Evolutionary conservation across 92 coral and sea anemone genomes (phyloP), one percentile per base, ranked within the genome.

Genomic region (Zoanthus sociatus): DNA sequence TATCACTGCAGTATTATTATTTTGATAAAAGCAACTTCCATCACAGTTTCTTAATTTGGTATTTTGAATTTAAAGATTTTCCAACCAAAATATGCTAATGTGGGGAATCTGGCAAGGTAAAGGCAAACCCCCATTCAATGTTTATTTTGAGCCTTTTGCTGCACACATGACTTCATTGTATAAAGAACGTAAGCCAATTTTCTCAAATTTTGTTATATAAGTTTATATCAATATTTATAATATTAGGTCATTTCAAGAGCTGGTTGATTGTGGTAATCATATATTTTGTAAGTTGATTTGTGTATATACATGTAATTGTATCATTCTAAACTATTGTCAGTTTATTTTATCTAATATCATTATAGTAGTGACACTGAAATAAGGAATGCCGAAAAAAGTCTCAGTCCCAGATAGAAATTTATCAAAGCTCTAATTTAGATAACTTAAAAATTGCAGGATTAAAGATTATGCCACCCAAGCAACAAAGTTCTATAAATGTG

Each of bases 81-180:
- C 73, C 31, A 68, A 68, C 3, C 3, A 21, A 11, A 68, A 68
- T 26, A 26, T 68, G 73, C 3, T 68, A 2, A 17, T 68, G 30
- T 68, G 73, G 73, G 73, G 73, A 26, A 68, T 68, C 4, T 68
- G 73, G 73, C 73, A 68, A 21, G 73, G 73, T 1, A 68, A 21
- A 21, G 73, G 73, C 4, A 68, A 68, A n/a, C 73, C 73, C 4
- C 73, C 73, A 7, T 68, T 68, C 73, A 68, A 68, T 11, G 12
- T 33, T 8, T 68, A 12, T 33, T n/a, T 68, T 26, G 12, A 1
- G 4, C 73, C 73, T 68, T 68, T 68, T 21, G 8, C 71, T 30
- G 85, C 74, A 30, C 67, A 56, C 54, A 82, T 87, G 88, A 77
- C 47, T 61, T 21, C 32, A 0, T 17, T 70, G 56, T 92, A 85